Base-by-base conservation (phyloP, 2,113 vertebrate species). In the Rhipidura dahli region DNA sequence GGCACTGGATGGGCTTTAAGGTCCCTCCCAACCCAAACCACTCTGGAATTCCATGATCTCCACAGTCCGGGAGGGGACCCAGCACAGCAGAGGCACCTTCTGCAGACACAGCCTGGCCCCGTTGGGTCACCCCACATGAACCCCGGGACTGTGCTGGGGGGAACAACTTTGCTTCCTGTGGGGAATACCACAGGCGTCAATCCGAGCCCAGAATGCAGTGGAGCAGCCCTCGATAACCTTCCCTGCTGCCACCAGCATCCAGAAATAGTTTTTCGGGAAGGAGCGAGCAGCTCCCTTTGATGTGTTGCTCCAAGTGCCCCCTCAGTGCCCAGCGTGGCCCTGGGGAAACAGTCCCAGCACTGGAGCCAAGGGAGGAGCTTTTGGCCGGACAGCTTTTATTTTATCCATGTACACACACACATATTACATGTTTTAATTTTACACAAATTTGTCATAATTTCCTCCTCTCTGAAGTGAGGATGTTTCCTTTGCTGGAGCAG, bases 401-500 rank as follows among this genome's bases (percentile, higher is more conserved):
- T 94, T 47, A 59, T 51, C 49, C 72, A 18, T 82, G 73, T 87
- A 71, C 60, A 49, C 72, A 87, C 73, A 83, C 85, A 90, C 79
- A 83, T 27, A 93, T 77, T 54, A 77, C 87, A 42, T 65, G 66
- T 93, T 95, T 92, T 85, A 95, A 87, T 93, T 94, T 84, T 76
- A 57, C 90, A 89, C 83, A 88, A 80, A 94, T 95, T 87, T 82
- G 83, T 97, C 87, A 80, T 70, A 39, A 83, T 92, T 93, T 95
- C 91, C 89, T 95, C 64, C 93, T 73, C 77, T 93, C 83, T 95
- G 88, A 82, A 79, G 83, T 61, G 77, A 73, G 78, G 90, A 83
- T 89, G 93, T 94, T 73, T 91, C 94, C 80, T 97, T 92, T 93
- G 94, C 96, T 93, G 91, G 57, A 96, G 89, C 97, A 97, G 97